Conservation (phyloP, 53 echinoderm and acorn worm species). For the Echinarachnius parma region DNA sequence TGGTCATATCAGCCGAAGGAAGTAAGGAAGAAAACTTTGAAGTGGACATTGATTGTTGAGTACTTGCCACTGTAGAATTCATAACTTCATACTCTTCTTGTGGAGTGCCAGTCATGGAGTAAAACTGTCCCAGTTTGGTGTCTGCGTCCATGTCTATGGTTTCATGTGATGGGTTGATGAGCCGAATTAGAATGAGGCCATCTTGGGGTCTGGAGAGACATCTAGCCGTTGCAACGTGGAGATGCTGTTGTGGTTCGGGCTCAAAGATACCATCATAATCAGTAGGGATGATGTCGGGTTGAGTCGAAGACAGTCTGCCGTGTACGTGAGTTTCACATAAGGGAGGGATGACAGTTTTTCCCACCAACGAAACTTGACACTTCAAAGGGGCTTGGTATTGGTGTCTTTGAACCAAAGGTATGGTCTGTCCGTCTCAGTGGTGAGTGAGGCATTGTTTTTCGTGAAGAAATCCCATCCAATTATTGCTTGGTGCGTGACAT, state of each 20-base stretch:
- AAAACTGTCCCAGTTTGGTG: slow-evolving; percentile 6
- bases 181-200: background rate
- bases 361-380: slow-evolving; percentile 8
- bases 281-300: background rate
- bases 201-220: slow-evolving; percentile 1
- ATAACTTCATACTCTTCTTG: background rate
- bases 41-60: background rate
- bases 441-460: background rate
- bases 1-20: no score
- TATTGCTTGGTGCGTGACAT: background rate
- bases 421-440: background rate
- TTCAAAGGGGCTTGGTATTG: background rate
- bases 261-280: slow-evolving; percentile 16
- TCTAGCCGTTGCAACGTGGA: background rate
- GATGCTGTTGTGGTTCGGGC: background rate
- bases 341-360: background rate
- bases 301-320: background rate
- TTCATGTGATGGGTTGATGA: background rate
- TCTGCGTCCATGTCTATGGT: background rate
- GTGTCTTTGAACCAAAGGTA: background rate
- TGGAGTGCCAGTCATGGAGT: background rate
- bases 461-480: background rate
- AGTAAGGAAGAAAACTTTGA: no score
- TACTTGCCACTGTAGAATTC: background rate
- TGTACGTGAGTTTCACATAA: slow-evolving; percentile 29